Evolutionary conservation across 2,888 invertebrate genomes (phyloP), one percentile per base, ranked within the genome.

Genomic region (Graphium colonna): DNA sequence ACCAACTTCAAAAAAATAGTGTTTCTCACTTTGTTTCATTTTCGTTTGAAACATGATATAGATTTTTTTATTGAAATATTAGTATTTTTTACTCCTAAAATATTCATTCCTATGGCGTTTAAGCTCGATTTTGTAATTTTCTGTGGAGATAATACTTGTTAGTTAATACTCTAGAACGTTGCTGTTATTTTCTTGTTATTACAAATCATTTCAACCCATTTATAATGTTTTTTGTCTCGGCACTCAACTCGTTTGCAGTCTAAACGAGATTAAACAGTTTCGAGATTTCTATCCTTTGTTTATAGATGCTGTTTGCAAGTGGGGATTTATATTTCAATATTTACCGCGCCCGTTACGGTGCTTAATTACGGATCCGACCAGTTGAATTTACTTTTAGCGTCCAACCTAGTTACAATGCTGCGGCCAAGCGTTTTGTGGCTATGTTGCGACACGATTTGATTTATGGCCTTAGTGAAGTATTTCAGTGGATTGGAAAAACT

Each of bases 281-380:
- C 12, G 36, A n/a, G n/a, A 36, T n/a, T 36, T 36, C 4, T 12
- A 36, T 10, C 33, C 33, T 28, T 31, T 36, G 18, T 50, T 43
- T 43, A 41, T 48, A 9, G 40, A 12, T 42, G 13, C 18, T 45
- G 16, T 48, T 48, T 12, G 8, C 16, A 39, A n/a, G n/a, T 31
- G 12, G 17, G 28, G 28, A 48, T 48, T 48, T 48, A 43, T 50
- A 13, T 50, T 43, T 40, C 33, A 50, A 42, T 50, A 50, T 43
- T 50, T 18, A 42, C 50, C 13, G n/a, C 8, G 16, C 21, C 21
- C 13, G 33, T 15, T 10, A 13, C 38, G 15, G 43, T 43, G 36
- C 36, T 36, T 65, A 66, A 73, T 69, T 74, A 65, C 60, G 52
- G 59, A 62, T 55, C 62, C 59, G 63, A 61, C 65, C 49, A 60